phyloP scores from a whole-genome alignment of 2,113 vertebrate genomes.

The Vidua macroura region DNA sequence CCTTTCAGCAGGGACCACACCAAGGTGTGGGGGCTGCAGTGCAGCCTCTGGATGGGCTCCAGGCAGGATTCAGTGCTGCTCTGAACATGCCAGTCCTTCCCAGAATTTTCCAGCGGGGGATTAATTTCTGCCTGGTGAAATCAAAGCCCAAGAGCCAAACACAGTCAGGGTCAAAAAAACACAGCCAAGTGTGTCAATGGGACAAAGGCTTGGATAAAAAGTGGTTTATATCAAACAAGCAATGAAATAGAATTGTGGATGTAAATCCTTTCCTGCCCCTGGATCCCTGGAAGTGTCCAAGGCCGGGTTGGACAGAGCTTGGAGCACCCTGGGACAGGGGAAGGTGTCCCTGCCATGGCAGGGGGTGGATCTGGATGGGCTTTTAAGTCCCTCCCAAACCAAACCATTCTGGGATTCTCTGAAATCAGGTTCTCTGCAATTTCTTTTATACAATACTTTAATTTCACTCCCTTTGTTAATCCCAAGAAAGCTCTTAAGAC shows the following conservation, averaged over 20 bases:
- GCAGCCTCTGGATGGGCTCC: accelerated
- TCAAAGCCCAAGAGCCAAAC: not conserved
- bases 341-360: not conserved
- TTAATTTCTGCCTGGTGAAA: not conserved
- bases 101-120: not conserved
- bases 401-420: not conserved
- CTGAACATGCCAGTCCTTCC: not conserved
- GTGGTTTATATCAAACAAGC: not conserved
- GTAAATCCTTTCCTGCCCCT: not conserved
- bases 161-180: not conserved
- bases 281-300: not conserved
- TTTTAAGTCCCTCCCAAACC: not conserved
- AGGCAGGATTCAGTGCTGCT: accelerated
- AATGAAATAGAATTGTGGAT: not conserved
- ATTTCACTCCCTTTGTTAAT: not conserved
- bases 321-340: not conserved
- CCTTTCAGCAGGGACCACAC: not conserved
- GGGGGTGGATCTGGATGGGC: accelerated
- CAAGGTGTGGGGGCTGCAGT: accelerated
- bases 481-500: not conserved
- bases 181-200: not conserved
- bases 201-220: not conserved
- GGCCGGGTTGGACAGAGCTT: not conserved
- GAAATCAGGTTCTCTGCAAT: not conserved
- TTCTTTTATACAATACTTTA: not conserved